phyloP scores from a whole-genome alignment of 2,797 vertebrate species.

The Pangasius djambal region DNA sequence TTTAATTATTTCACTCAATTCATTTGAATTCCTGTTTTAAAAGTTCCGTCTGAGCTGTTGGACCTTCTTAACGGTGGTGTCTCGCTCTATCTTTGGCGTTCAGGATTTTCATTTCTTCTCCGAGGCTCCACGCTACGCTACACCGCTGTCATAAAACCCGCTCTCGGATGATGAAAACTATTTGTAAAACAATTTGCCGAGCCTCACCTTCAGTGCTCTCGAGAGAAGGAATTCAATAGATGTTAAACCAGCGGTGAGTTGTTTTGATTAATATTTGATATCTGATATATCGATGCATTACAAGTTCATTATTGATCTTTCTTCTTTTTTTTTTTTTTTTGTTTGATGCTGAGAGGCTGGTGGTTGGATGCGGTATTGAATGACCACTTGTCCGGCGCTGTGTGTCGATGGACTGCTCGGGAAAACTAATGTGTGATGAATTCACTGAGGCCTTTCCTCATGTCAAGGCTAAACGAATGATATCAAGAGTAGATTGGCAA shows the following conservation, averaged over 20 bases:
- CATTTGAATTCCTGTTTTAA: no score
- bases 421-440: conserved; percentile 54
- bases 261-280: conserved; percentile 61
- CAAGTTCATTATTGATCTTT: conserved; percentile 35
- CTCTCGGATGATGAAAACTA: conserved; percentile 22
- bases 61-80: background rate
- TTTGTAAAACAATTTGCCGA: conserved; percentile 36
- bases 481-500: conserved; percentile 47
- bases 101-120: background rate
- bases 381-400: conserved; percentile 37
- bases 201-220: conserved; percentile 32
- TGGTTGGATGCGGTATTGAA: conserved; percentile 42
- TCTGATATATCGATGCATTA: conserved; percentile 54
- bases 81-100: background rate
- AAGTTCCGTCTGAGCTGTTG: background rate
- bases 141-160: background rate
- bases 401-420: conserved; percentile 47
- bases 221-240: conserved; percentile 47
- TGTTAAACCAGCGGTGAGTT: conserved; percentile 42
- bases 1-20: background rate
- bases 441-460: conserved; percentile 47
- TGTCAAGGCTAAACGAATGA: conserved; percentile 48
- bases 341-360: conserved; percentile 34
- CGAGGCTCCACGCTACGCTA: background rate
- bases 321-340: background rate